Evolutionary conservation across 2,888 invertebrate species (phyloP), one percentile per base, ranked within the genome.

Genomic region (Cantharis flavilabris): DNA sequence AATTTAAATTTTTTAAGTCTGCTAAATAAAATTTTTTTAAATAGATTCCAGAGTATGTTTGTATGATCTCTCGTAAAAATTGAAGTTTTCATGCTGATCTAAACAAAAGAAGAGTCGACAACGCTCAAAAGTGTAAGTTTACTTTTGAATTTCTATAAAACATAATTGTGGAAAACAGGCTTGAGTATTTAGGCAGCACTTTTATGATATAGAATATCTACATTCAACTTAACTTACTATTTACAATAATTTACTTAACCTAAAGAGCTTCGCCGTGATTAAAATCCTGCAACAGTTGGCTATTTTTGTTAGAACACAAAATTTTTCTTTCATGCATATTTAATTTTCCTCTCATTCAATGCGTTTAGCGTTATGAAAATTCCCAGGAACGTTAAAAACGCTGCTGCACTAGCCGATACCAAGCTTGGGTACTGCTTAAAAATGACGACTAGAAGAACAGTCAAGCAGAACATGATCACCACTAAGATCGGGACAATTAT

Each of bases 361-460:
- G 78, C 84, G 65, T 84, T 85, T 23, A 89, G 79, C 70, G 87
- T 85, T 62, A 88, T 84, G 78, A 89, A 88, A 81, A 89, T 83
- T 18, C 88, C 85, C 71, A 89, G 88, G 7, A 88, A 84, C n/a
- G 87, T 86, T 16, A 90, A 83, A 81, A 89, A 88, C 33, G 86
- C 88, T 2, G 89, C 87, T 3, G 90, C 88, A 13, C 88, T 86
- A 30, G 87, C 88, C n/a, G 89, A 89, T 2, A 90, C 87, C 75
- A 89, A 84, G 26, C 88, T 85, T 9, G 90, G 89, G 82, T 88
- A 89, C 83, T 89, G 87, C 82, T 89, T 86, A 82, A 89, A 90
- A 64, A 89, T 83, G 26, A 90, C 86, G 84, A 89, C 82, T 62
- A 89, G 86, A 78, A 85, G 85, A 28, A 88, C 86, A 18, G 85